These are phyloP conservation scores for Rhingia rostrata DNA, from an alignment of 2,888 invertebrate genomes.

Conservation along the genomic window DNA sequence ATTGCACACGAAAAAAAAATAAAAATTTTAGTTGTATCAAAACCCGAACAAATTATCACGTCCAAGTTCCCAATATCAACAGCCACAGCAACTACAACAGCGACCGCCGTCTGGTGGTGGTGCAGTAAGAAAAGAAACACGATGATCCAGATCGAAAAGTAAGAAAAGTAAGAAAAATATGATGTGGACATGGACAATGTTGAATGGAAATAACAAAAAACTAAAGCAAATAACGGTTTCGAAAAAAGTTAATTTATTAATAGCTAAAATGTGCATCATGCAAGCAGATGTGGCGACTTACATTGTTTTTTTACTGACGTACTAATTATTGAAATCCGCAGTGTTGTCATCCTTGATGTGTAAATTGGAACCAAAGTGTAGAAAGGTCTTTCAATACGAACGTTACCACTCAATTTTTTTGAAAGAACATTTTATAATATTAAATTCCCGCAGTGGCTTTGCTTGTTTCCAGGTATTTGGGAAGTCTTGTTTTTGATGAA, in stretches of 20 bases:
- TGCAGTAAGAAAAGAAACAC: slow-evolving; percentile 45
- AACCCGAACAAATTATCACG: slow-evolving; percentile 81
- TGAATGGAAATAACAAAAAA: slow-evolving; percentile 23
- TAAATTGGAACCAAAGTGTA: too few species aligned
- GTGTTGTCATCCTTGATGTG: too few species aligned
- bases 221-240: slow-evolving; percentile 25
- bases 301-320: neutral
- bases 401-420: too few species aligned
- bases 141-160: slow-evolving; percentile 10
- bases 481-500: too few species aligned
- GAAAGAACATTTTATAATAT: too few species aligned
- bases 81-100: slow-evolving; percentile 77
- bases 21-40: slow-evolving; percentile 76
- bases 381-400: too few species aligned
- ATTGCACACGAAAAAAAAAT: slow-evolving; percentile 20
- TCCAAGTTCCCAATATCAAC: slow-evolving; percentile 81
- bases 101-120: slow-evolving; percentile 55
- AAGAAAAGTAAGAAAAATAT: slow-evolving; percentile 47
- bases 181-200: slow-evolving; percentile 19
- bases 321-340: neutral
- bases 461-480: too few species aligned
- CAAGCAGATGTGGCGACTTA: neutral
- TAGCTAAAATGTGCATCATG: neutral
- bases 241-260: slow-evolving; percentile 3
- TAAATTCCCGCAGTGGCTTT: too few species aligned